Evolutionary conservation across 2,113 vertebrate genomes (phyloP).

Genomic region (Naja naja): DNA sequence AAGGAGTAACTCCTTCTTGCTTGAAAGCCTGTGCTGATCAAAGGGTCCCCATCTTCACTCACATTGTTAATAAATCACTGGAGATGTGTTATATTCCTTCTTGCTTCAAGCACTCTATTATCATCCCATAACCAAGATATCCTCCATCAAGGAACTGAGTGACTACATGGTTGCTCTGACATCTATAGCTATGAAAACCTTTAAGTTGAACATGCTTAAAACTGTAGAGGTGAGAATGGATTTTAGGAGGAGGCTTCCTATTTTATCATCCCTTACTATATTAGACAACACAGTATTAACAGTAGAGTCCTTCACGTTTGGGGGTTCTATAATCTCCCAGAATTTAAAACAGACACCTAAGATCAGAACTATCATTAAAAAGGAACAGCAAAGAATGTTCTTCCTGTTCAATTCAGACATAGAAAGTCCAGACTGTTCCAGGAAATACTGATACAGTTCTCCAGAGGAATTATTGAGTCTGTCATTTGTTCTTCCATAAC

Average conservation of each 20-base stretch:
- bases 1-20: background rate
- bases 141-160: background rate
- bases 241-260: background rate
- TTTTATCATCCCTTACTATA: background rate
- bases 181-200: background rate
- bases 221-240: background rate
- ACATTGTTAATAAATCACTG: background rate
- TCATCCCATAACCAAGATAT: background rate
- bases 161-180: background rate
- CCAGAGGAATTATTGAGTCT: background rate
- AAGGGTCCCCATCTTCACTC: background rate
- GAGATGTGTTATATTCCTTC: background rate
- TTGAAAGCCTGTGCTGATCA: background rate
- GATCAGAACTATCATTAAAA: background rate
- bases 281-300: background rate
- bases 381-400: background rate
- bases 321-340: background rate
- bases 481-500: background rate
- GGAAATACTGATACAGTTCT: background rate
- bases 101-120: background rate
- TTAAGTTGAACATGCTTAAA: background rate
- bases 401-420: background rate
- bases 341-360: background rate
- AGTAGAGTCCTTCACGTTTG: background rate
- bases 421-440: background rate